A percentile compares a stretch with the other conserved stretches of the same genome.
phyloP scores from a whole-genome alignment of 2,888 invertebrate species.

The Hipparchia sbordonii region DNA sequence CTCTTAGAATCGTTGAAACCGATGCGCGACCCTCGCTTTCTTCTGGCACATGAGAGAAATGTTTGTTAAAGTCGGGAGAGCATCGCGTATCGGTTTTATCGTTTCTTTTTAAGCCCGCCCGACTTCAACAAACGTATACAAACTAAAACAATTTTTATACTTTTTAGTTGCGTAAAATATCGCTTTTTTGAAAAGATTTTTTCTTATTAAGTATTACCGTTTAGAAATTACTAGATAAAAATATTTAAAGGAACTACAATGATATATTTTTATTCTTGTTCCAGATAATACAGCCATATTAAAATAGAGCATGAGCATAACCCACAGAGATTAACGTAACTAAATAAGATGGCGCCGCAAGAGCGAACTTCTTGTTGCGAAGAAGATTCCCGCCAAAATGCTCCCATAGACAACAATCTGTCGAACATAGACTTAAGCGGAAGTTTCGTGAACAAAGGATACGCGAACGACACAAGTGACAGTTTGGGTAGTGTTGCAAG shows the following conservation, averaged over 20 bases:
- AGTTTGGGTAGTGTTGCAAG: constrained; percentile 53
- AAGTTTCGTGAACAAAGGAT: constrained; percentile 74
- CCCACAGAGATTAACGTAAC: constrained; percentile 6
- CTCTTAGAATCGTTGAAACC: too few relatives aligned
- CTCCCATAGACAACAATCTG: constrained; percentile 54
- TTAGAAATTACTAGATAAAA: background rate
- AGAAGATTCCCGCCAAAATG: constrained; percentile 61
- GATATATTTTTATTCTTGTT: constrained; percentile 36
- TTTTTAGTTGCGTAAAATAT: too few relatives aligned
- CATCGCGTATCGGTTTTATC: too few relatives aligned
- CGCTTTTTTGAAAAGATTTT: too few relatives aligned
- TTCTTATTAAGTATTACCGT: too few relatives aligned
- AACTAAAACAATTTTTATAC: too few relatives aligned
- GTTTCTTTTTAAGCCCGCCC: too few relatives aligned
- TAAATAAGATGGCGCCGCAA: constrained; percentile 76
- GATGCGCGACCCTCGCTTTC: too few relatives aligned
- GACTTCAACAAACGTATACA: too few relatives aligned
- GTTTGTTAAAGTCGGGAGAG: too few relatives aligned
- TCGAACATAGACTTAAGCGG: constrained; percentile 68
- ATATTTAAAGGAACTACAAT: too few relatives aligned
- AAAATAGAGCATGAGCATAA: constrained; percentile 33
- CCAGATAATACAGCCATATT: constrained; percentile 37
- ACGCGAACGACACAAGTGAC: constrained; percentile 66
- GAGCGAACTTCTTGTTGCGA: constrained; percentile 75
- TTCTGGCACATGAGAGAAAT: too few relatives aligned